Evolutionary conservation across 1,140 invertebrate genomes (phyloP), one percentile per base, ranked within the genome.

Genomic region (Rhagoletis zephyria): DNA sequence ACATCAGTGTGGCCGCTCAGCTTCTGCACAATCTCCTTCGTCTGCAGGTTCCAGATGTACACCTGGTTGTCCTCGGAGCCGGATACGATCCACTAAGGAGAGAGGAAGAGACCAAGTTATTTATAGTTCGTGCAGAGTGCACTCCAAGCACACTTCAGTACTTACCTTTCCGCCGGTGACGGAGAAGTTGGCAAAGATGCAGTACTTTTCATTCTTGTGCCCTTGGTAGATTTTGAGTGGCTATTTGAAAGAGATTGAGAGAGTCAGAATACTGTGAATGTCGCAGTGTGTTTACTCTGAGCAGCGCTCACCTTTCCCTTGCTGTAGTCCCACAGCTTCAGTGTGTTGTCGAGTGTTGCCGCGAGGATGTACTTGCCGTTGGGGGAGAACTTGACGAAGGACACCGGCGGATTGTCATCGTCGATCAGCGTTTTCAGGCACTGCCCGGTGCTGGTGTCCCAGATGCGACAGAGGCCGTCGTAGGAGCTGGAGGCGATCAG

Each of bases 311-410:
- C 97, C 97, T 95, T 99, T 99, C 88, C n/a, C n/a, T n/a, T n/a
- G n/a, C 97, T 98, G 93, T 99, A 99, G 93, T 99, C 99, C 99
- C 99, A 99, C 70, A 99, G 93, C 94, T 99, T 99, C 4, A 99
- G 95, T 10, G 98, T 99, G 93, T 99, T 99, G 93, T 99, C 99
- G 87, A 99, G 94, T 1, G 99, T 99, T 19, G 99, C 98, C 6
- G 99, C 98, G 85, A 99, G 94, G 88, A 99, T 99, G 91, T 99
- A 99, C 94, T 99, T 99, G 89, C 99, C 99, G 94, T 99, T 99
- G 0, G 99, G 99, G 65, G 99, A 99, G 94, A 99, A 99, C 93
- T 99, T 99, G 0, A 99, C 99, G 95, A 99, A 99, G 9, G 98
- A 99, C 30, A 99, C 99, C 14, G 99, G 99, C 14, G 98, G 98